These are phyloP conservation scores for Forbesichthys agassizii DNA, from an alignment of 2,113 vertebrate genomes.

Conservation along the genomic window DNA sequence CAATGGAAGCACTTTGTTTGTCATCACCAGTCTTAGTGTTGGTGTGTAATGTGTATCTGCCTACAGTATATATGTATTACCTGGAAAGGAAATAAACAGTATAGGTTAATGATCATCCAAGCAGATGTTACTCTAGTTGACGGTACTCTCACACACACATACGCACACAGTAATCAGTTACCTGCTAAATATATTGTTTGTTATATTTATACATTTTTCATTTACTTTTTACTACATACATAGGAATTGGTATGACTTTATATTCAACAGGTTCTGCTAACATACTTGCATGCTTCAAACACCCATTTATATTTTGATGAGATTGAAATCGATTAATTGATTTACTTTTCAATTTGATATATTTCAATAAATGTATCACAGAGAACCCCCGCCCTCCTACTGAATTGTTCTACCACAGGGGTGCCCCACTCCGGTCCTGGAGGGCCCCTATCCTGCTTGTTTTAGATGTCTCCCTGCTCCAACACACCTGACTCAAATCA, in stretches of 20 bases:
- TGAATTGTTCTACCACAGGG: too few relatives aligned
- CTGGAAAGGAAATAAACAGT: conserved; percentile 10
- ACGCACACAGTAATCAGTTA: conserved; percentile 16
- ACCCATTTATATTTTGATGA: too few relatives aligned
- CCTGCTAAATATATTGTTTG: conserved; percentile 65
- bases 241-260: not conserved
- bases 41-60: conserved; percentile 27
- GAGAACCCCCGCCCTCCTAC: too few relatives aligned
- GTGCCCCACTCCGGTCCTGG: too few relatives aligned
- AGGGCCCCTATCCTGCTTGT: too few relatives aligned
- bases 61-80: conserved; percentile 31
- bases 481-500: too few relatives aligned
- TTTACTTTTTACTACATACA: not conserved
- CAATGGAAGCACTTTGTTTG: conserved; percentile 55
- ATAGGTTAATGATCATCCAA: not conserved
- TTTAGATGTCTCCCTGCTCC: too few relatives aligned
- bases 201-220: conserved; percentile 4
- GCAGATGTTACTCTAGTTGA: conserved; percentile 38
- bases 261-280: not conserved
- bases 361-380: too few relatives aligned
- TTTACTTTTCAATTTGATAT: too few relatives aligned
- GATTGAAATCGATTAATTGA: too few relatives aligned
- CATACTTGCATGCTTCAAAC: too few relatives aligned
- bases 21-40: conserved; percentile 28
- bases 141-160: not conserved